phyloP scores from a whole-genome alignment of 2,113 vertebrate species.

The Amphiprion ocellaris region DNA sequence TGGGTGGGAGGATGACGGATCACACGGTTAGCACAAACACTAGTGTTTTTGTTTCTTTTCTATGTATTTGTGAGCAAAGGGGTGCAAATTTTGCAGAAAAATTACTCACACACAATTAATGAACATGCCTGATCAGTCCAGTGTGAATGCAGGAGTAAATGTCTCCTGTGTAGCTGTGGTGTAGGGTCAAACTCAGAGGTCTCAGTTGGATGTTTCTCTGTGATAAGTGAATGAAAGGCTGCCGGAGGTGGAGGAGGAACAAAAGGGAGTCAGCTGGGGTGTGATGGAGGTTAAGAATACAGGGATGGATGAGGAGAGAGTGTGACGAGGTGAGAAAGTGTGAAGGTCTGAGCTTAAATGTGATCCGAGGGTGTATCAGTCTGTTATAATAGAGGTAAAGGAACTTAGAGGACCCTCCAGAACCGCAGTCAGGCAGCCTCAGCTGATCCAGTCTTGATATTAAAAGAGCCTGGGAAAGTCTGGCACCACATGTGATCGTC shows the following conservation, averaged over 20 bases:
- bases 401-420: not conserved
- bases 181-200: conserved; percentile 30
- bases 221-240: conserved; percentile 59
- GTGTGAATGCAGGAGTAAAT: conserved; percentile 6
- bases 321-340: conserved; percentile 1
- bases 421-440: conserved; percentile 39
- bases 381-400: conserved; percentile 34
- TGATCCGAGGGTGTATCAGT: not conserved
- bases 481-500: not conserved
- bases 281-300: conserved; percentile 5
- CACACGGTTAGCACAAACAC: not conserved
- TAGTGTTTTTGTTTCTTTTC: not conserved
- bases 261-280: conserved; percentile 17
- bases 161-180: not conserved
- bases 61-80: not conserved
- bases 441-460: conserved; percentile 23
- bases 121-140: not conserved
- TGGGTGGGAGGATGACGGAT: not conserved
- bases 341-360: conserved; percentile 18
- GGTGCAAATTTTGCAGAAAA: not conserved
- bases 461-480: conserved; percentile 51
- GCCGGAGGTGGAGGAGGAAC: conserved; percentile 17
- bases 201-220: conserved; percentile 41
- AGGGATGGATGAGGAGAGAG: conserved; percentile 19
- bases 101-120: not conserved